These are phyloP conservation scores for Hydrolagus colliei DNA, from an alignment of 2,797 vertebrate genomes.

Conservation along the genomic window DNA sequence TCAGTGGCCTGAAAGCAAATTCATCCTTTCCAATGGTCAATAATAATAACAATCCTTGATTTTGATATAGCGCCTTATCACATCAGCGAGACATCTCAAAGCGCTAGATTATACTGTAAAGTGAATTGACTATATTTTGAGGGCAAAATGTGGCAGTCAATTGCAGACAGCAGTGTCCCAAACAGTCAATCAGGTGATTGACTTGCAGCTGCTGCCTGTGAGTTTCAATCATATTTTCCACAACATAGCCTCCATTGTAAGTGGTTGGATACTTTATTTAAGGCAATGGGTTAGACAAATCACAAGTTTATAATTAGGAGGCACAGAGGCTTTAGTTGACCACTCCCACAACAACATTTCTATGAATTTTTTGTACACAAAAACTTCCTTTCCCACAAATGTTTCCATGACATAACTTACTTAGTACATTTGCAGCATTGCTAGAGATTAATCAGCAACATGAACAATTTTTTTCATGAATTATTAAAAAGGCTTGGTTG, in stretches of 20 bases:
- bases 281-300: background rate
- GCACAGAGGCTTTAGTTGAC: background rate
- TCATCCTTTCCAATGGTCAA: too few species aligned
- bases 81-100: too few species aligned
- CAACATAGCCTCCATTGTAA: background rate
- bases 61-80: too few species aligned
- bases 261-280: slow-evolving; percentile 1
- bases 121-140: too few species aligned
- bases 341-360: background rate
- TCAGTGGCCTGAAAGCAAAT: too few species aligned
- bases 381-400: background rate
- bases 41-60: too few species aligned
- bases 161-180: too few species aligned
- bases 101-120: too few species aligned
- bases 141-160: too few species aligned
- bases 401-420: background rate
- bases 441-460: background rate
- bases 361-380: background rate
- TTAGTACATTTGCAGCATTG: background rate
- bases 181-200: too few species aligned
- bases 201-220: too few species aligned
- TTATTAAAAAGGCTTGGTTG: background rate
- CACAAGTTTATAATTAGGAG: background rate
- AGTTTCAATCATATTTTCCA: background rate
- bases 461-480: background rate